Percentiles rank a stretch among this genome's conserved stretches.
Conservation (phyloP, 1,140 invertebrate genomes). For the Drosophila repleta region DNA sequence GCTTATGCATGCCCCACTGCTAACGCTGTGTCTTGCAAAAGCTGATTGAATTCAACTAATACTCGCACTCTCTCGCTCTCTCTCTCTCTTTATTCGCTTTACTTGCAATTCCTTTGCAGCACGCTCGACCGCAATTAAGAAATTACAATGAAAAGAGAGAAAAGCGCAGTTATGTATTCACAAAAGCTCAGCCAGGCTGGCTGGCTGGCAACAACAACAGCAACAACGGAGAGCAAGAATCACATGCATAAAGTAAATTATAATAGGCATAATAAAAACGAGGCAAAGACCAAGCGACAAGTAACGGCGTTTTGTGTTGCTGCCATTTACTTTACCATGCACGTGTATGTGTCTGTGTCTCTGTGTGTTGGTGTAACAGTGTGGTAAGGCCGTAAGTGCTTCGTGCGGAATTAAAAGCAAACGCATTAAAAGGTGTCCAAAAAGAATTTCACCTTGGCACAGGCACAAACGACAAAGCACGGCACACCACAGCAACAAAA, state of each 20-base stretch:
- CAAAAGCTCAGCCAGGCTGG: constrained; percentile 46
- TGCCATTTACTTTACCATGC: constrained; percentile 38
- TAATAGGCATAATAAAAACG: constrained; percentile 80
- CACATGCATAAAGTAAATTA: constrained; percentile 80
- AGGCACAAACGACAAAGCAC: constrained; percentile 27
- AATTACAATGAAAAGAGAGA: constrained; percentile 49
- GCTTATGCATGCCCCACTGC: constrained; percentile 15
- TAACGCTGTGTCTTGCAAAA: neutral
- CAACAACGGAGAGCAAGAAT: constrained; percentile 27
- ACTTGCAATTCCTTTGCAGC: constrained; percentile 21
- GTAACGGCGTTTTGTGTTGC: constrained; percentile 59
- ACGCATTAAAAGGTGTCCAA: constrained; percentile 81
- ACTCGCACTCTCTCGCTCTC: neutral
- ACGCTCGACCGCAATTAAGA: constrained; percentile 64
- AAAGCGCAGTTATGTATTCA: constrained; percentile 38
- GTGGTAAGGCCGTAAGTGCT: constrained; percentile 72
- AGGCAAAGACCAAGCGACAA: constrained; percentile 61
- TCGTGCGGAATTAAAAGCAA: constrained; percentile 77
- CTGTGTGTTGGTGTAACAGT: constrained; percentile 5
- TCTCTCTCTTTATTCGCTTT: neutral
- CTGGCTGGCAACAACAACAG: constrained; percentile 1
- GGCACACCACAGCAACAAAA: constrained; percentile 48
- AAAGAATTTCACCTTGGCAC: constrained; percentile 80
- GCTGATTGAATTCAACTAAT: constrained; percentile 16
- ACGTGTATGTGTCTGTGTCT: neutral